Evolutionary conservation across 2,888 invertebrate species (phyloP).

Genomic region (Melieria crassipennis): DNA sequence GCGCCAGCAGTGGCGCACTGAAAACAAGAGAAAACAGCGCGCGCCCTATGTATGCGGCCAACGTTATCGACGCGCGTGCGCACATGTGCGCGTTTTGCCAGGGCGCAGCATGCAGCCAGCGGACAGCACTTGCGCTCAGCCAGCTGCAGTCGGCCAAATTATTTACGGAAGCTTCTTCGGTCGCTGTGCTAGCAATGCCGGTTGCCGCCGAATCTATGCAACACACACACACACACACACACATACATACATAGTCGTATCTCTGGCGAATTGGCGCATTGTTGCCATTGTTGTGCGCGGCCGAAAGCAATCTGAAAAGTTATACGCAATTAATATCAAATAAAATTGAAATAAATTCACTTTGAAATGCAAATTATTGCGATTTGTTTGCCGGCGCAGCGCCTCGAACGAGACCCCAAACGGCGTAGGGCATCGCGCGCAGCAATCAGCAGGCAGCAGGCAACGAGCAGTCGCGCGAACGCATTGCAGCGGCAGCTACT

Average conservation of each 20-base stretch:
- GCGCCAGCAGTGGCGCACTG: conserved; percentile 35
- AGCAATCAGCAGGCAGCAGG: conserved; percentile 8
- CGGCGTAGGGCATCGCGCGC: neutral
- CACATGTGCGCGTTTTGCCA: too few species aligned
- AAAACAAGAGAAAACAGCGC: neutral
- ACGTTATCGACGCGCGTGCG: too few species aligned
- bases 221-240: neutral
- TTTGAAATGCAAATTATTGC: conserved; percentile 60
- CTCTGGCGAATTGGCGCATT: neutral
- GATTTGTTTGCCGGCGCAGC: conserved; percentile 45
- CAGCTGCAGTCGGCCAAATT: neutral
- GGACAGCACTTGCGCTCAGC: too few species aligned
- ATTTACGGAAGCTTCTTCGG: conserved; percentile 2
- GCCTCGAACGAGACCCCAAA: neutral
- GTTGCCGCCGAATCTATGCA: neutral
- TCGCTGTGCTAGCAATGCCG: neutral
- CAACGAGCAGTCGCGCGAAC: neutral
- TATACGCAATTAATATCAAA: conserved; percentile 66
- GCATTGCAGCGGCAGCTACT: conserved; percentile 14
- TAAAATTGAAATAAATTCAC: conserved; percentile 66
- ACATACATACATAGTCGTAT: neutral
- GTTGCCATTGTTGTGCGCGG: neutral
- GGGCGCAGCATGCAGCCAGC: neutral
- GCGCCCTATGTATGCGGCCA: neutral
- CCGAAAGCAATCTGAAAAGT: conserved; percentile 42